phyloP scores from a whole-genome alignment of 2,797 vertebrate genomes.

The Rhabdophis nuchalis region DNA sequence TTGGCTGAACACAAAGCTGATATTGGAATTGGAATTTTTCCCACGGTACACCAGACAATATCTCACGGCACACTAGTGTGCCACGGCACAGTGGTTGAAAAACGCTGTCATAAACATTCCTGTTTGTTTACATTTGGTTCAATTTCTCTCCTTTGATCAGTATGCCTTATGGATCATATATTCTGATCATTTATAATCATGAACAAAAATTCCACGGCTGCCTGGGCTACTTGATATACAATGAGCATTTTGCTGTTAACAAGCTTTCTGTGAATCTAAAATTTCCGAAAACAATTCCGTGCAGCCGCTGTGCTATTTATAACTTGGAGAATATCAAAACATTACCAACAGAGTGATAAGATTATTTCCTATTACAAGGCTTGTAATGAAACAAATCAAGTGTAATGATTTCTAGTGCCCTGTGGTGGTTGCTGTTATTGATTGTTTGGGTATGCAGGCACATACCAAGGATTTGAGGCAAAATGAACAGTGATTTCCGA shows the following conservation, averaged over 20 bases:
- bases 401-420: slow-evolving; percentile 23
- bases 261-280: not conserved
- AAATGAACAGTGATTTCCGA: slow-evolving; percentile 37
- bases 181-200: not conserved
- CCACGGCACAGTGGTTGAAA: no score
- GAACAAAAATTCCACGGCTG: not conserved
- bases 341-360: slow-evolving; percentile 4
- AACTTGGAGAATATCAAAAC: not conserved
- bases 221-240: not conserved
- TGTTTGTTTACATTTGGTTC: not conserved
- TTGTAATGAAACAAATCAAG: slow-evolving; percentile 36
- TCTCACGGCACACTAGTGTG: no score
- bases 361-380: not conserved
- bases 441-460: slow-evolving; percentile 19
- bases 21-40: no score
- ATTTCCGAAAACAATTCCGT: not conserved
- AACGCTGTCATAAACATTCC: not conserved
- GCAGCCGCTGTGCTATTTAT: fast-evolving
- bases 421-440: not conserved
- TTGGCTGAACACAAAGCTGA: no score
- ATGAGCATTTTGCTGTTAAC: not conserved
- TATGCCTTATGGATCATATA: not conserved
- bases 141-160: fast-evolving
- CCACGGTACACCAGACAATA: no score
- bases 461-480: not conserved